Percentiles rank a stretch among this genome's conserved stretches.
Conservation (phyloP, 2,797 vertebrate genomes). For the Peromyscus melanophrys region DNA sequence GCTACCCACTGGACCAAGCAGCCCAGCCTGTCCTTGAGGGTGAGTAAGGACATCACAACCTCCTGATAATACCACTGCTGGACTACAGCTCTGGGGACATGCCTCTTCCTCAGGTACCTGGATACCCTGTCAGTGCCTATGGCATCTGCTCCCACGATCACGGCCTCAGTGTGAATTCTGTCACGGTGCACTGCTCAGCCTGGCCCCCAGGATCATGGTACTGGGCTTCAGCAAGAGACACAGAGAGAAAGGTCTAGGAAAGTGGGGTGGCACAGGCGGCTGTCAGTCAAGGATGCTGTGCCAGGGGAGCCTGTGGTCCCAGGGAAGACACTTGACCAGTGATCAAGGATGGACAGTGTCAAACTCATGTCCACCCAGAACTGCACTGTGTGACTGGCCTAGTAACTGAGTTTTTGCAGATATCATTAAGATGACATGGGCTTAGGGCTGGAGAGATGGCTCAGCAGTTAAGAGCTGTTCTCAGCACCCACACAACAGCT, state of each 20-base stretch:
- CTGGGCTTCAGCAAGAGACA: neutral
- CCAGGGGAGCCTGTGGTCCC: rapidly evolving
- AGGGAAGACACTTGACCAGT: neutral
- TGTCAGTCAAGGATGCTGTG: neutral
- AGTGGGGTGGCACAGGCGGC: neutral
- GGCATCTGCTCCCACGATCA: neutral
- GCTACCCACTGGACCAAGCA: neutral
- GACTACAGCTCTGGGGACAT: neutral
- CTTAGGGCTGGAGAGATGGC: neutral
- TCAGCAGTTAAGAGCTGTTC: neutral
- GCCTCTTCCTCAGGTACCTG: neutral
- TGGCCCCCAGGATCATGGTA: no score
- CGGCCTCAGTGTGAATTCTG: neutral
- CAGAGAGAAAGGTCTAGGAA: neutral
- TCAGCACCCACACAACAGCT: neutral
- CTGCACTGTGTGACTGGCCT: neutral
- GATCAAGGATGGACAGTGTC: neutral
- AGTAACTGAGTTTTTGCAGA: neutral
- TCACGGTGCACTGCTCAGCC: neutral
- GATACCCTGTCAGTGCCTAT: rapidly evolving
- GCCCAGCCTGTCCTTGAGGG: neutral
- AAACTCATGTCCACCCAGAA: neutral
- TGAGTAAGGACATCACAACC: neutral
- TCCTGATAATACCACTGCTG: neutral
- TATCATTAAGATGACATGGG: neutral